Base-by-base conservation (phyloP, 2,797 vertebrate genomes). In the Cyclopterus lumpus region DNA sequence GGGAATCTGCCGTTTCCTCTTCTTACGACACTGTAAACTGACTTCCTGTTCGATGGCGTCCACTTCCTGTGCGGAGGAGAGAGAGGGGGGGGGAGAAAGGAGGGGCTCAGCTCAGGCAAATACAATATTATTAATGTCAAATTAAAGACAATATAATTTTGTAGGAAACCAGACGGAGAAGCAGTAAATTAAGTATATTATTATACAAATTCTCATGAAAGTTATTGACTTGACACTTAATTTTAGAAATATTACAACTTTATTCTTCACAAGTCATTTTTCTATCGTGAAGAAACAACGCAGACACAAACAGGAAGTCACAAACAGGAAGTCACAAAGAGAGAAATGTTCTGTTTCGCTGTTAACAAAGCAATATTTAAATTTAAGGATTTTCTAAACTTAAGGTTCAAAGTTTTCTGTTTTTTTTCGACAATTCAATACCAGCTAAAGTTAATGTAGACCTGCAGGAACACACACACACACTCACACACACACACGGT, bases 11-110 rank as follows among this genome's bases (percentile, higher is more conserved):
- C 49, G 51, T 44, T 74, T n/a, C 32, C 54, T 20, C 71, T 26
- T 55, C 9, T 22, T 30, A 1, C 14, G 14, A 68, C 80, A 55
- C 67, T 66, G 66, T 74, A 73, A 66, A 75, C 53, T 24, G 51
- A 74, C 85, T 83, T 92, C 81, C 85, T 77, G 64, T 82, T 38
- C 5, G 36, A 70, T 62, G 34, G 55, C 66, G 6, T 30, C 60
- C 61, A 63, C 83, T 85, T 86, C 85, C 83, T 71, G 77, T 58
- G 6, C 14, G 12, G 34, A 66, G 55, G 34, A 66, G 55, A 51
- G 36, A 74, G 71, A n/a, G n/a, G 30, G 53, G 30, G 65, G 32
- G 18, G 1, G 48, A 73, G 38, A 65, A 42, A 46, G 24, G 60
- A 34, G 6, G 2, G 24, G 7, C 1, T 46, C 55, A 44, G 57